Evolutionary conservation across 2,113 vertebrate species (phyloP).

Genomic region (Delphinapterus leucas): DNA sequence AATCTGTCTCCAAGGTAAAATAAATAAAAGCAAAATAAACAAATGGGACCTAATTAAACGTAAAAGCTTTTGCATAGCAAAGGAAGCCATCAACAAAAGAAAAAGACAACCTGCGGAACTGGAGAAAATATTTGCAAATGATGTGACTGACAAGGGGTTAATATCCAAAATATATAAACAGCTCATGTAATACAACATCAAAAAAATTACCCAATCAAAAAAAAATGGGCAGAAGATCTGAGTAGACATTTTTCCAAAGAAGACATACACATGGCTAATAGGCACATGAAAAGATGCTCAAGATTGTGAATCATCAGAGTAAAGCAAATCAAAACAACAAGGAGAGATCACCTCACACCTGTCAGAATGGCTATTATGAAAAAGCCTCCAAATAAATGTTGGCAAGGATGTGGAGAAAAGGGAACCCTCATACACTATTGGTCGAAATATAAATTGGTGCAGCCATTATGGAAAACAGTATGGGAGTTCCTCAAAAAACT

Average conservation of each 20-base stretch:
- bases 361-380: neutral
- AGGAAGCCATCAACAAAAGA: neutral
- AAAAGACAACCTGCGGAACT: neutral
- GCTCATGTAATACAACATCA: neutral
- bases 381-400: neutral
- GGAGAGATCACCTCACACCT: neutral
- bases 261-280: neutral
- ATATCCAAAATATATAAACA: neutral
- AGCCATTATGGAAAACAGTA: neutral
- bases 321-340: neutral
- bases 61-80: neutral
- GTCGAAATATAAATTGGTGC: neutral
- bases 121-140: neutral
- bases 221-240: neutral
- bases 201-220: neutral
- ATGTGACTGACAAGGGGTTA: neutral
- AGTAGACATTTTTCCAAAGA: neutral
- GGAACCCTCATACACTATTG: neutral
- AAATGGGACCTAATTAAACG: neutral
- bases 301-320: neutral
- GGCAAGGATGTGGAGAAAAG: neutral
- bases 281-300: neutral
- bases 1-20: neutral
- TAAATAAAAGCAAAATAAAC: neutral
- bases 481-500: neutral